A percentile compares a stretch with the other conserved stretches of the same genome.
phyloP scores from a whole-genome alignment of 2,888 invertebrate genomes.

The Taphrorychus bicolor region DNA sequence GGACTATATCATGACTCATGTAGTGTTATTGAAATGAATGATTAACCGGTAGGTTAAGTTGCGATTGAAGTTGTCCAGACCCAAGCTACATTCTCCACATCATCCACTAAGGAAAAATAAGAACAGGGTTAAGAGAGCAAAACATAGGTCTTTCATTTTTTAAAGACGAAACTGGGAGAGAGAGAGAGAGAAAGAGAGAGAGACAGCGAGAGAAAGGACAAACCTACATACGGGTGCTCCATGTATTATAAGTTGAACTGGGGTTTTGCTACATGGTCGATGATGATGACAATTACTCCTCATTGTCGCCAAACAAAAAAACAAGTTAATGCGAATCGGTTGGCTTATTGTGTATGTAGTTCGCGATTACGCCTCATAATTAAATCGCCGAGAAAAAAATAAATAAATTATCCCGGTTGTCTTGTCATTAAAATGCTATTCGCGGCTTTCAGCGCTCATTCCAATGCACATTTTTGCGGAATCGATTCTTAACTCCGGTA shows the following conservation, averaged over 20 bases:
- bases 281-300: too few relatives aligned
- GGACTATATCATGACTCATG: too few relatives aligned
- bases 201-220: background rate
- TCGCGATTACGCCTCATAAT: background rate
- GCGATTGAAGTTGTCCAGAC: too few relatives aligned
- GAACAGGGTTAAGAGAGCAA: background rate
- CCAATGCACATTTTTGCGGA: background rate
- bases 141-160: background rate
- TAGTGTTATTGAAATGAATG: too few relatives aligned
- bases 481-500: background rate
- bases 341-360: background rate
- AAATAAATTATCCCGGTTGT: background rate
- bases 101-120: background rate
- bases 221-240: background rate
- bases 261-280: too few relatives aligned
- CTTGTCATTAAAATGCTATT: background rate
- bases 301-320: background rate
- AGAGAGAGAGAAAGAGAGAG: too few relatives aligned
- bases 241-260: too few relatives aligned
- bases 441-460: background rate
- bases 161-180: background rate
- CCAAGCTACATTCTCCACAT: too few relatives aligned
- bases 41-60: too few relatives aligned
- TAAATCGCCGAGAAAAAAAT: background rate
- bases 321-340: background rate